Percentiles rank a stretch among this genome's conserved stretches.
Evolutionary conservation across 2,888 invertebrate genomes (phyloP).

Genomic region (Copidosoma aretas): DNA sequence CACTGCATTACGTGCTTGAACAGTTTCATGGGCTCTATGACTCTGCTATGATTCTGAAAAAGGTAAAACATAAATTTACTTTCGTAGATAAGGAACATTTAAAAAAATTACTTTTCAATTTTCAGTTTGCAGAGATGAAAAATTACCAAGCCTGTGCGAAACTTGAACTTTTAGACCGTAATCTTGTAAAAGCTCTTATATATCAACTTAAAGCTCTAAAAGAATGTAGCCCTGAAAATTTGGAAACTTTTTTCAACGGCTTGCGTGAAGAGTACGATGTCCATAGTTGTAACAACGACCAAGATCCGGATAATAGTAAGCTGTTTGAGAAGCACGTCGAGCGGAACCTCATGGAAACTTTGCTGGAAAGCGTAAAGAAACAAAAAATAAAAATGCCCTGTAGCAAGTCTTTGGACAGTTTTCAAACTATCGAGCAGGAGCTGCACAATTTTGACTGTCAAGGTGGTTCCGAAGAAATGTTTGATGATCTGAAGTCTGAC

Average conservation of each 20-base stretch:
- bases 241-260: slow-evolving; percentile 24
- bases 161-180: slow-evolving; percentile 61
- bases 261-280: background rate
- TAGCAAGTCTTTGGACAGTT: slow-evolving; percentile 58
- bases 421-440: slow-evolving; percentile 58
- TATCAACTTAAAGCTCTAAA: slow-evolving; percentile 61
- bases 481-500: slow-evolving; percentile 46
- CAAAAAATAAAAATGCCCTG: slow-evolving; percentile 56
- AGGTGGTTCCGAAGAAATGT: slow-evolving; percentile 62
- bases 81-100: background rate
- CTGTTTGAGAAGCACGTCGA: slow-evolving; percentile 58
- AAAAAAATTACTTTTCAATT: slow-evolving; percentile 13
- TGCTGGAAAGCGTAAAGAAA: slow-evolving; percentile 54
- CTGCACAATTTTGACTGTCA: slow-evolving; percentile 61
- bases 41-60: slow-evolving; percentile 55
- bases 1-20: slow-evolving; percentile 62
- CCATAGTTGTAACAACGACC: background rate
- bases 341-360: slow-evolving; percentile 56
- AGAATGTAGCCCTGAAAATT: slow-evolving; percentile 27
- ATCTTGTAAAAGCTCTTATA: slow-evolving; percentile 59
- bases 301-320: slow-evolving; percentile 22
- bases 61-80: slow-evolving; percentile 49
- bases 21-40: slow-evolving; percentile 61
- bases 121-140: slow-evolving; percentile 60
- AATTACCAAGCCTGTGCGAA: slow-evolving; percentile 64